phyloP scores from a whole-genome alignment of 2,888 invertebrate species.

The Sinotaia quadrata region DNA sequence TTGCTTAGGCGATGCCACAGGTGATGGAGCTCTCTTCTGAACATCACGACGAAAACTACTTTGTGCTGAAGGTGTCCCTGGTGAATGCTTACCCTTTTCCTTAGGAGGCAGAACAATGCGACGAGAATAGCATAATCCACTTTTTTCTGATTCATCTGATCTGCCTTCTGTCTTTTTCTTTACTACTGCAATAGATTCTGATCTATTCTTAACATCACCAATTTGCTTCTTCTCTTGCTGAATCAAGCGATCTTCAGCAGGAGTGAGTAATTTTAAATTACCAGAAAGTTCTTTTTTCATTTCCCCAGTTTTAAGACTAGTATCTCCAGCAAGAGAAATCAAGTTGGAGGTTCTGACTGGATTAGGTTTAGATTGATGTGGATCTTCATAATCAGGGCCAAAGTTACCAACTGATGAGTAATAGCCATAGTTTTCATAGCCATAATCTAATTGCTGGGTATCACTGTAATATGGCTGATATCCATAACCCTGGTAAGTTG shows the following conservation, averaged over 20 bases:
- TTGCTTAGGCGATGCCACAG: background rate
- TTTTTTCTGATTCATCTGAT: constrained; percentile 6
- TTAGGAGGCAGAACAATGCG: constrained; percentile 24
- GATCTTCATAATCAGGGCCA: constrained; percentile 1
- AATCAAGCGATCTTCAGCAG: background rate
- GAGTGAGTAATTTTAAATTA: background rate
- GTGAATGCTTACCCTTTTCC: constrained; percentile 12
- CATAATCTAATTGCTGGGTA: no score
- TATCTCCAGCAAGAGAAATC: constrained; percentile 8
- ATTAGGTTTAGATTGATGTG: background rate
- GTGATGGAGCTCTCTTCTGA: background rate
- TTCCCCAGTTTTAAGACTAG: background rate
- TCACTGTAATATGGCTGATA: background rate
- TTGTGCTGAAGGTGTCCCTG: background rate
- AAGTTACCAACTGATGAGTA: background rate
- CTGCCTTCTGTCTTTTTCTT: constrained; percentile 12
- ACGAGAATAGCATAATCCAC: constrained; percentile 8
- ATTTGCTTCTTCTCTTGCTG: background rate
- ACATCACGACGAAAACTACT: background rate
- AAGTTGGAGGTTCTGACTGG: constrained; percentile 9
- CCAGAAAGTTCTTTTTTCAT: background rate
- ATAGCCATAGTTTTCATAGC: constrained; percentile 3
- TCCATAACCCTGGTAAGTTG: background rate
- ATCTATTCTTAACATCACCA: background rate
- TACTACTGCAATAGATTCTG: constrained; percentile 16